These are phyloP conservation scores for Cerceris ruficornis DNA, from an alignment of 2,888 invertebrate species.

Conservation along the genomic window DNA sequence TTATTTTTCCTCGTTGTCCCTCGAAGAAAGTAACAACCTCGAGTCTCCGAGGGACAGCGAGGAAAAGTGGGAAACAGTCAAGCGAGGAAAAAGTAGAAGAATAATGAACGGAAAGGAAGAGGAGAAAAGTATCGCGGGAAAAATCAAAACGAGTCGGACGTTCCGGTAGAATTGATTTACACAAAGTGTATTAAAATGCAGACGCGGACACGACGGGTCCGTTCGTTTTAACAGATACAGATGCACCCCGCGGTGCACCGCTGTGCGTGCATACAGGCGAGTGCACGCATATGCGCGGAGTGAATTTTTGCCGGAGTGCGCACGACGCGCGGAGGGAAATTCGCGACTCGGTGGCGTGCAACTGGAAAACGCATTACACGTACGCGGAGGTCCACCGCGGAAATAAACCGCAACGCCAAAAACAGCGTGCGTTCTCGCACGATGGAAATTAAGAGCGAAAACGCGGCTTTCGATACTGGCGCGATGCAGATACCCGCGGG, in stretches of 20 bases:
- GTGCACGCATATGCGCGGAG: constrained; percentile 9
- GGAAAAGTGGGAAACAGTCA: constrained; percentile 1
- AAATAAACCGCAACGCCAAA: constrained; percentile 64
- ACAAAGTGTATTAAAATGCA: constrained; percentile 69
- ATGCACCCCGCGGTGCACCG: neutral
- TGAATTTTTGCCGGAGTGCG: constrained; percentile 43
- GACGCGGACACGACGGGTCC: constrained; percentile 14
- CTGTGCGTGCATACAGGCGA: constrained; percentile 8
- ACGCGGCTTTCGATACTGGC: constrained; percentile 27
- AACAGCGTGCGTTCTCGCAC: constrained; percentile 55
- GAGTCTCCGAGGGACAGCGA: neutral
- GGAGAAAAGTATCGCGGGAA: constrained; percentile 2
- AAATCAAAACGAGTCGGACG: constrained; percentile 34
- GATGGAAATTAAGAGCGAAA: constrained; percentile 62
- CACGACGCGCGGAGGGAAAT: constrained; percentile 8
- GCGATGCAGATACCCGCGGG: neutral
- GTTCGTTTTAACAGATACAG: constrained; percentile 31
- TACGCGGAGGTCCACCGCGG: constrained; percentile 48
- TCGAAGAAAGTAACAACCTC: too few relatives aligned
- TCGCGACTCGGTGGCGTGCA: constrained; percentile 38
- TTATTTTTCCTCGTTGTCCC: too few relatives aligned
- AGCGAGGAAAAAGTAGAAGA: constrained; percentile 3
- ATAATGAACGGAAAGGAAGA: too few relatives aligned
- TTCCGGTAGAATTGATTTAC: constrained; percentile 65
- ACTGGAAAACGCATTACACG: constrained; percentile 62